Percentiles rank a stretch among this genome's conserved stretches.
phyloP scores from a whole-genome alignment of 2,888 invertebrate species.

The Abscondita cerata region DNA sequence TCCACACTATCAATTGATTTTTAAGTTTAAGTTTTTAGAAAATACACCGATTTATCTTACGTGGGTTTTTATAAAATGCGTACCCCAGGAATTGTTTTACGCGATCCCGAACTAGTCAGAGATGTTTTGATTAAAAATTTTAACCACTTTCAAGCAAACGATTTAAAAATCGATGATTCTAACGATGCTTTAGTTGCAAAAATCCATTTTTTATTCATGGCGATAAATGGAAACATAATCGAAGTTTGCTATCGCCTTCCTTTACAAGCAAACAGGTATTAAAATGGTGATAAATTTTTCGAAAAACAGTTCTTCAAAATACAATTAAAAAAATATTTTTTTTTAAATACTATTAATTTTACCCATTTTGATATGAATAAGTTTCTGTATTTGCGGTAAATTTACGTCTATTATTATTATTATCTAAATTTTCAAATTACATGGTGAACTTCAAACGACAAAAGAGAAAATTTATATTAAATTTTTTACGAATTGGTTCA shows the following conservation, averaged over 20 bases:
- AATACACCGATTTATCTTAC: conserved; percentile 25
- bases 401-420: no score
- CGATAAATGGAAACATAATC: conserved; percentile 58
- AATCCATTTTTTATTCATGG: conserved; percentile 57
- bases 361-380: no score
- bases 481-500: no score
- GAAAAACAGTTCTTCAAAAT: no score
- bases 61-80: conserved; percentile 49
- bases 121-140: conserved; percentile 51
- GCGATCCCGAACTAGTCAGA: conserved; percentile 50
- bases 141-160: conserved; percentile 41
- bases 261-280: conserved; percentile 57
- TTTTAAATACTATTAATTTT: no score
- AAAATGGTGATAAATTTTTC: no score
- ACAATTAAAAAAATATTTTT: no score
- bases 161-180: conserved; percentile 50
- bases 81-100: conserved; percentile 45
- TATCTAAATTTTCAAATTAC: no score
- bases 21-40: conserved; percentile 14
- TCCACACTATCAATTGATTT: no score
- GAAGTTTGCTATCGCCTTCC: conserved; percentile 58
- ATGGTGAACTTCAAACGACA: no score
- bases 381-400: no score
- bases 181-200: conserved; percentile 55
- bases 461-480: no score